A percentile compares a stretch with the other conserved stretches of the same genome.
phyloP scores from a whole-genome alignment of 2,113 vertebrate genomes.

The Corythaixoides concolor region DNA sequence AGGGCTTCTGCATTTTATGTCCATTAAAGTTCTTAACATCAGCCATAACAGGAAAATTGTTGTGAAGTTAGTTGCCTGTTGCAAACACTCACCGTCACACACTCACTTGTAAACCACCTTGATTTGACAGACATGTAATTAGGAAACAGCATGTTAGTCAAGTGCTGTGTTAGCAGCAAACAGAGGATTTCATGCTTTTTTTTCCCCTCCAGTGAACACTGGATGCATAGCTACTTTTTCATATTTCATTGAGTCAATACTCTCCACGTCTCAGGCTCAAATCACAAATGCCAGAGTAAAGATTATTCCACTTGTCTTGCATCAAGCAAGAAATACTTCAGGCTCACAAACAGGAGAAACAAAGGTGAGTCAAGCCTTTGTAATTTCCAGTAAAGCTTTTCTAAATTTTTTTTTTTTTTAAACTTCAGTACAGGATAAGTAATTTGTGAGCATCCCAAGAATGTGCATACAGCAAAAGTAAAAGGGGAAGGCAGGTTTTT shows the following conservation, averaged over 20 bases:
- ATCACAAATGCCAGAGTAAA: background rate
- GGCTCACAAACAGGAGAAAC: background rate
- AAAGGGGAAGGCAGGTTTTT: background rate
- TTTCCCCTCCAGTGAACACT: background rate
- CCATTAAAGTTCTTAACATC: background rate
- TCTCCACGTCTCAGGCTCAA: background rate
- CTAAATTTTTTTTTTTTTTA: background rate
- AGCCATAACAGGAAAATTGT: rapidly evolving
- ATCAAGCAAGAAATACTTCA: background rate
- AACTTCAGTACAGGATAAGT: background rate
- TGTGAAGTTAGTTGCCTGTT: background rate
- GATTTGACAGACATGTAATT: background rate
- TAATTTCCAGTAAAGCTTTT: background rate
- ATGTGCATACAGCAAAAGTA: background rate
- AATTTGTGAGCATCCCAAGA: background rate
- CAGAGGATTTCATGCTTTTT: background rate
- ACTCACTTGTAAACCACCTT: background rate
- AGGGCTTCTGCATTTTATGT: background rate
- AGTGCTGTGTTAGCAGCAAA: background rate
- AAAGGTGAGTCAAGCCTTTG: background rate
- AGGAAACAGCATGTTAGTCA: rapidly evolving
- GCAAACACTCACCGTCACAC: background rate
- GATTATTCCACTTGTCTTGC: background rate
- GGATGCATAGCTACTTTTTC: background rate
- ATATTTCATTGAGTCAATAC: background rate